A percentile compares a stretch with the other conserved stretches of the same genome.
Conservation (phyloP, 2,797 vertebrate species). For the Cercopithecus neglectus region DNA sequence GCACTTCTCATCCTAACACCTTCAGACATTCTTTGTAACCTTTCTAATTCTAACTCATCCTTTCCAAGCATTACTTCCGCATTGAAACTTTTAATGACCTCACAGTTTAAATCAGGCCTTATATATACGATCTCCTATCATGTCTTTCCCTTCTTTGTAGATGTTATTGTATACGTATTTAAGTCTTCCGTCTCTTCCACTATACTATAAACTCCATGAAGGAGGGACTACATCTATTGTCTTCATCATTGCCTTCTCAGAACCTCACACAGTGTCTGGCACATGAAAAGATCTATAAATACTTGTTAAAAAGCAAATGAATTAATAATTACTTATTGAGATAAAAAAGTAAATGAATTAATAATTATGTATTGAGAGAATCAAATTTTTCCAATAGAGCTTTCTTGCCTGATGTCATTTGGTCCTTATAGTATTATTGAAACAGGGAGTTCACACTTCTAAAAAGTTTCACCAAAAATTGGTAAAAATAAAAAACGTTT, state of each 20-base stretch:
- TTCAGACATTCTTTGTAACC: not conserved
- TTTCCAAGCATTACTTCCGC: not conserved
- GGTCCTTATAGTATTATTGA: not conserved
- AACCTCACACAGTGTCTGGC: not conserved
- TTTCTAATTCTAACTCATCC: not conserved
- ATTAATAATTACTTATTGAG: not conserved
- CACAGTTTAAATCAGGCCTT: not conserved
- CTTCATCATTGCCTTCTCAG: not conserved
- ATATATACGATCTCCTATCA: not conserved
- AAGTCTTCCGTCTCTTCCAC: not conserved
- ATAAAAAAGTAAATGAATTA: not conserved
- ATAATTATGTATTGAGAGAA: not conserved
- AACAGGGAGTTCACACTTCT: not conserved
- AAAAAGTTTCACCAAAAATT: not conserved
- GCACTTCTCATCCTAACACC: not conserved
- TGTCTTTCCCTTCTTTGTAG: not conserved
- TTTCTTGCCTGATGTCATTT: not conserved
- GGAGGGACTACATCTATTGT: not conserved
- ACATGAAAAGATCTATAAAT: not conserved
- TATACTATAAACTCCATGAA: not conserved
- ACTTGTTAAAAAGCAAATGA: not conserved
- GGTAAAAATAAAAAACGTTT: slow-evolving; percentile 1
- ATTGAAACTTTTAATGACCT: not conserved
- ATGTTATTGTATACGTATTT: not conserved
- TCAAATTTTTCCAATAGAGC: not conserved